phyloP scores from a whole-genome alignment of 2,113 vertebrate species.

The Lampris incognitus region DNA sequence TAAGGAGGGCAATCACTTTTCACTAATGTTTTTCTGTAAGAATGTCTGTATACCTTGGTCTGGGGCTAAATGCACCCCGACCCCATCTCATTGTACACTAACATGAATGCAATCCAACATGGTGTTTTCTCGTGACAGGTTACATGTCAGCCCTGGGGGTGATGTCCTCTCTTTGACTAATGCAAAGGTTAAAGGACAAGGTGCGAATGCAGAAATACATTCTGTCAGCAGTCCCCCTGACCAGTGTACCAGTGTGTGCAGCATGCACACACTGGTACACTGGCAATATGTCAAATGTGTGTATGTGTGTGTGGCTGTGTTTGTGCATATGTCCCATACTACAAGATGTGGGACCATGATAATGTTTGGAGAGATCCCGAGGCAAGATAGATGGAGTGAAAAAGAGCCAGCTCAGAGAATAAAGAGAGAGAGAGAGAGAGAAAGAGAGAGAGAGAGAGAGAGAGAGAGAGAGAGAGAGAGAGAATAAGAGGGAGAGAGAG shows the following conservation, averaged over 20 bases:
- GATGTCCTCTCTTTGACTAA: constrained; percentile 39
- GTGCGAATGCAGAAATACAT: constrained; percentile 12
- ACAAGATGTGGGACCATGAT: background rate
- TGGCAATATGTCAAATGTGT: background rate
- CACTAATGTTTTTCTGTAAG: too few species aligned
- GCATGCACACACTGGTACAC: background rate
- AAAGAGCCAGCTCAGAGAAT: background rate
- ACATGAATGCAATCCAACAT: constrained; percentile 26
- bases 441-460: background rate
- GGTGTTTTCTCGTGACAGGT: constrained; percentile 33
- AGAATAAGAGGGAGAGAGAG: background rate
- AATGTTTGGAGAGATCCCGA: background rate
- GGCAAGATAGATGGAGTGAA: background rate
- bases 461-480: background rate
- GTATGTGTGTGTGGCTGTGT: background rate
- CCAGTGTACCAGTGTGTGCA: background rate
- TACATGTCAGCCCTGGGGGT: background rate
- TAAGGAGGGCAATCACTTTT: too few species aligned
- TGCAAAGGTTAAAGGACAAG: constrained; percentile 6
- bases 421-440: background rate
- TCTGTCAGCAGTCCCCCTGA: constrained; percentile 6
- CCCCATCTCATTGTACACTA: constrained; percentile 21
- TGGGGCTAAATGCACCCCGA: constrained; percentile 21
- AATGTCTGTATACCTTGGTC: too few species aligned
- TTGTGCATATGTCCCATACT: background rate